Evolutionary conservation across 2,888 invertebrate species (phyloP).

Genomic region (Oxyteleia sp.): DNA sequence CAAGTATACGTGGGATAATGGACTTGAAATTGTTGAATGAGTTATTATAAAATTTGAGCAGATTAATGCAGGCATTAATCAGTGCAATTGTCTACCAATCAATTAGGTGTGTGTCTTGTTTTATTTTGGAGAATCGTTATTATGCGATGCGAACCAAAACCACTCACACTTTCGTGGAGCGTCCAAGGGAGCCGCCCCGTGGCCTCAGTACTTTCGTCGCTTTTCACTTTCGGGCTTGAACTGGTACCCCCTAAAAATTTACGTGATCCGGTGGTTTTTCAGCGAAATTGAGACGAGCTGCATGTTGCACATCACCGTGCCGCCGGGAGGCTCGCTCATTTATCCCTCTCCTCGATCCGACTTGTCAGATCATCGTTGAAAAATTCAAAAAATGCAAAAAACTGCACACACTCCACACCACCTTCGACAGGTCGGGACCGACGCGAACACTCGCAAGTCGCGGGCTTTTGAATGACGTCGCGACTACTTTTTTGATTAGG

Average conservation of each 20-base stretch:
- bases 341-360: constrained; percentile 57
- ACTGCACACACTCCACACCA: not conserved
- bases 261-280: constrained; percentile 85
- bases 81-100: no score
- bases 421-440: not conserved
- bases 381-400: constrained; percentile 2
- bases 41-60: no score
- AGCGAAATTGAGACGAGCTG: constrained; percentile 81
- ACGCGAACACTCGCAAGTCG: not conserved
- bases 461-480: not conserved
- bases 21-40: no score
- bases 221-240: constrained; percentile 71
- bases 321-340: constrained; percentile 35
- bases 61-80: no score
- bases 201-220: constrained; percentile 76
- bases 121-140: not conserved
- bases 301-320: constrained; percentile 51
- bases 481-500: not conserved
- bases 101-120: no score
- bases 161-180: constrained; percentile 84
- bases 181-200: constrained; percentile 74
- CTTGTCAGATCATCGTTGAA: constrained; percentile 19
- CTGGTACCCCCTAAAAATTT: constrained; percentile 64
- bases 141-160: not conserved
- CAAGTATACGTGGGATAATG: no score